Percentiles rank a stretch among this genome's conserved stretches.
Conservation (phyloP, 2,888 invertebrate species). For the Nebria brevicollis region DNA sequence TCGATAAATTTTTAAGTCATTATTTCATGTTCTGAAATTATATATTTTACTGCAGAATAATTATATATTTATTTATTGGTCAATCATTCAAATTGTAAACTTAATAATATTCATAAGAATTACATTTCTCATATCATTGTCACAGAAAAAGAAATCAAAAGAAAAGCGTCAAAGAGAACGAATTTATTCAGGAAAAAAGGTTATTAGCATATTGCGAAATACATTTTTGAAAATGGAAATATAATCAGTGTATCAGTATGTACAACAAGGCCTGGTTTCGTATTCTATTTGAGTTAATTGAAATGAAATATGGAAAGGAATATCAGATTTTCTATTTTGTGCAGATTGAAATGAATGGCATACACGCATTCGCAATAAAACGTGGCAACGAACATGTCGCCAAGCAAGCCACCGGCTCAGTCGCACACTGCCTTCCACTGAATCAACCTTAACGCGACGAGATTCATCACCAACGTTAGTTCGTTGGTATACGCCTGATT, state of each 20-base stretch:
- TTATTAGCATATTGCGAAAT: conserved; percentile 38
- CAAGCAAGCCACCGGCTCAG: not conserved
- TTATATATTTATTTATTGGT: no score
- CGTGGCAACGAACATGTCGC: conserved; percentile 18
- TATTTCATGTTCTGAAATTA: not conserved
- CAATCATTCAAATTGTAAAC: no score
- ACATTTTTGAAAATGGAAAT: conserved; percentile 19
- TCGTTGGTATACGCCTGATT: not conserved
- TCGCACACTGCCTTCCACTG: not conserved
- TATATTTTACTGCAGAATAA: no score
- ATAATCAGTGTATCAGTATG: not conserved
- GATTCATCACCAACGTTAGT: conserved; percentile 7
- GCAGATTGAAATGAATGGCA: conserved; percentile 44
- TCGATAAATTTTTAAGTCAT: not conserved
- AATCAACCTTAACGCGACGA: conserved; percentile 15
- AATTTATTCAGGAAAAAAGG: not conserved
- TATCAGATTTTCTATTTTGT: conserved; percentile 44
- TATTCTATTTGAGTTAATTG: conserved; percentile 26
- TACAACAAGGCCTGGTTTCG: conserved; percentile 23
- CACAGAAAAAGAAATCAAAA: not conserved
- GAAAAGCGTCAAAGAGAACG: not conserved
- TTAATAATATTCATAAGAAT: no score
- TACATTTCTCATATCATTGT: no score
- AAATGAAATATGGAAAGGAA: conserved; percentile 42
- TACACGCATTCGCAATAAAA: conserved; percentile 39